Evolutionary conservation across 2,113 vertebrate genomes (phyloP), one percentile per base, ranked within the genome.

Genomic region (Myanophis thanlyinensis): DNA sequence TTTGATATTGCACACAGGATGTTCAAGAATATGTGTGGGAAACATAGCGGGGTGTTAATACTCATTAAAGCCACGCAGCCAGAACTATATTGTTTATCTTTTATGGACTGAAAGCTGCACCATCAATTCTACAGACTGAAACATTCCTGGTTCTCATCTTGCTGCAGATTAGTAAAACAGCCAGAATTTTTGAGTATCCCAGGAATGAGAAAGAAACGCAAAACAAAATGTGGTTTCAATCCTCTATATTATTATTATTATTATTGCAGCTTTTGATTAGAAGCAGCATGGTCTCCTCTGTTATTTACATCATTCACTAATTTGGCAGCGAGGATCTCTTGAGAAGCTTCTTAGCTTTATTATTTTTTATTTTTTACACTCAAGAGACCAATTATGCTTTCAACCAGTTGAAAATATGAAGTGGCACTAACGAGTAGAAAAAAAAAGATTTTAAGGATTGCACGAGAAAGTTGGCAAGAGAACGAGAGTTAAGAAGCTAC

Each of bases 231-330:
- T 56, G 90, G 62, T 93, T 91, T 15, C 23, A 86, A 95, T 89
- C 54, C 59, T 59, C 46, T 85, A 92, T 67, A 23, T 90, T 35
- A 91, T 91, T 89, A n/a, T 93, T 91, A 23, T 90, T 35, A 92
- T 91, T 90, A 47, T 91, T 91, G 4, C 18, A 93, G 91, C n/a
- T 89, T 4, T 47, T 92, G 48, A 94, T 54, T 25, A 7, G 0
- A 91, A 91, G 94, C 18, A 67, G 35, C 52, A 56, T 0, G 93
- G 87, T 95, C 44, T 8, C 1, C 93, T 95, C 94, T 88, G 91
- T 93, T n/a, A 95, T 91, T 88, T 73, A 51, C n/a, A 94, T 95
- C 96, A 95, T 95, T 95, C 95, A 94, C 93, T 85, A 93, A 86
- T 85, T 93, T 35, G 91, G 94, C 92, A 91, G 40, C 6, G 53